These are phyloP conservation scores for Notechis scutatus DNA, from an alignment of 2,113 vertebrate genomes.

Conservation along the genomic window DNA sequence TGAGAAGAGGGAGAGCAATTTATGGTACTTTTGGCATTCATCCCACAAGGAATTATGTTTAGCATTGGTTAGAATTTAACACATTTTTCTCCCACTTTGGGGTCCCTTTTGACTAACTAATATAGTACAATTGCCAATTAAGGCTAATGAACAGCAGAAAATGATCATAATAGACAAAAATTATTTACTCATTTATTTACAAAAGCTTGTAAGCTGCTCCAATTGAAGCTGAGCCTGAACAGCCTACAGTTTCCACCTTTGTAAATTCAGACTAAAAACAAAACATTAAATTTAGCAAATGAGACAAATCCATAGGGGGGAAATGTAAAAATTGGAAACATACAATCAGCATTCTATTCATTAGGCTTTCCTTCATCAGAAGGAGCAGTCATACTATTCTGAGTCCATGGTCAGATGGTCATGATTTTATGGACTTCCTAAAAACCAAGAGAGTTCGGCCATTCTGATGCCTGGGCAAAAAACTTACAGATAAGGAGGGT, in stretches of 20 bases:
- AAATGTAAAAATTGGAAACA: not conserved
- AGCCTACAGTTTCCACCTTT: not conserved
- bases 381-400: not conserved
- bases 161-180: not conserved
- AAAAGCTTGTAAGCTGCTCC: not conserved
- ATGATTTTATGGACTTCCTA: not conserved
- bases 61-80: not conserved
- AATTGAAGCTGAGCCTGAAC: not conserved
- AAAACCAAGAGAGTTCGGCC: not conserved
- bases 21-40: not conserved
- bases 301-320: not conserved
- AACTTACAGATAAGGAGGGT: not conserved
- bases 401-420: not conserved
- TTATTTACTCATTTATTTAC: not conserved
- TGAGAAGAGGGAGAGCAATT: not conserved
- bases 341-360: not conserved
- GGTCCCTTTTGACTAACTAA: not conserved
- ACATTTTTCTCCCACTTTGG: not conserved
- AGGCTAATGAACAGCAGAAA: not conserved
- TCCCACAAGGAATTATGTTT: not conserved
- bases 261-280: not conserved
- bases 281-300: not conserved
- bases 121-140: not conserved
- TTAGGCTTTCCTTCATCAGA: not conserved
- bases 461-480: not conserved